Evolutionary conservation across 2,888 invertebrate genomes (phyloP).

Genomic region (Drosophila paranaensis): DNA sequence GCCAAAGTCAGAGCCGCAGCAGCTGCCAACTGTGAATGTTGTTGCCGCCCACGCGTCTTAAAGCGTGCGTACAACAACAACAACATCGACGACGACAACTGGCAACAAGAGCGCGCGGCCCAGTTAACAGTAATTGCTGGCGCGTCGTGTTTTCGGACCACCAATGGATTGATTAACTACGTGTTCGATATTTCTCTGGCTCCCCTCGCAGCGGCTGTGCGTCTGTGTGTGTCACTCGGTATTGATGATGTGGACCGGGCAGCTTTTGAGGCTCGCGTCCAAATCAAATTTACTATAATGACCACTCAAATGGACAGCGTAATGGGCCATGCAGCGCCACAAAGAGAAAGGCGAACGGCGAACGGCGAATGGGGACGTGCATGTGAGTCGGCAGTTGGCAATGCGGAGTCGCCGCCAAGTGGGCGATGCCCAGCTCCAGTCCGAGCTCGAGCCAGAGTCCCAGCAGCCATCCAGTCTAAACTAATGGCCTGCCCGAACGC

Average conservation of each 20-base stretch:
- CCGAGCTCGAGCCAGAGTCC: neutral
- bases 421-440: slow-evolving; percentile 48
- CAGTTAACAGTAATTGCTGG: slow-evolving; percentile 79
- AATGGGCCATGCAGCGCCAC: slow-evolving; percentile 66
- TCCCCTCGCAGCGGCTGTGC: neutral
- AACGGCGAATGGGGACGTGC: slow-evolving; percentile 20
- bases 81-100: slow-evolving; percentile 23
- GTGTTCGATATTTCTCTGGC: slow-evolving; percentile 71
- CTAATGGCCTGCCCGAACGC: slow-evolving; percentile 37
- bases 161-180: slow-evolving; percentile 79
- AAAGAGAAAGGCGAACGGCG: slow-evolving; percentile 33
- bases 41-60: slow-evolving; percentile 63
- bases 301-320: slow-evolving; percentile 80
- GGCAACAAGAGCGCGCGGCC: slow-evolving; percentile 43
- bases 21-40: slow-evolving; percentile 72
- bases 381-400: slow-evolving; percentile 37
- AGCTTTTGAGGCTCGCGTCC: slow-evolving; percentile 72
- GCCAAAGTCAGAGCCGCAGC: slow-evolving; percentile 27
- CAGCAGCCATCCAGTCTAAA: slow-evolving; percentile 18
- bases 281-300: slow-evolving; percentile 78
- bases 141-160: slow-evolving; percentile 76
- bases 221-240: slow-evolving; percentile 63
- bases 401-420: slow-evolving; percentile 41
- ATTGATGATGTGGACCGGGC: slow-evolving; percentile 74
- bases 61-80: slow-evolving; percentile 45